phyloP scores from a whole-genome alignment of 2,797 vertebrate genomes.

The Phalanger gymnotis region DNA sequence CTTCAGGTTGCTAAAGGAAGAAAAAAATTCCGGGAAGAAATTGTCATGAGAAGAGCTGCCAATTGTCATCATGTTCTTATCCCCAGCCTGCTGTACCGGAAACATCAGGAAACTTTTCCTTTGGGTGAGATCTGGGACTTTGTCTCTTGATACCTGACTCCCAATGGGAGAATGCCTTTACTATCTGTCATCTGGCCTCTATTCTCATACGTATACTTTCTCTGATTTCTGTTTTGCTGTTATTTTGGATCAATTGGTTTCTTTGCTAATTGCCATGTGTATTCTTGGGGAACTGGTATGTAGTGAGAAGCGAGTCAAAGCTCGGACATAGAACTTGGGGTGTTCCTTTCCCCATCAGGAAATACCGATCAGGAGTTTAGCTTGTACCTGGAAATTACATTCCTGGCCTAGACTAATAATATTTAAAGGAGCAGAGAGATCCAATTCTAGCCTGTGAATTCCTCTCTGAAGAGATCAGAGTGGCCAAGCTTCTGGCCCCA shows the following conservation, averaged over 20 bases:
- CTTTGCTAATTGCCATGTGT: neutral
- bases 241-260: neutral
- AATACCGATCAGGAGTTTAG: neutral
- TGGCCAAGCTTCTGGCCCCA: neutral
- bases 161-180: too few species aligned
- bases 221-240: neutral
- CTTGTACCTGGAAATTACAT: neutral
- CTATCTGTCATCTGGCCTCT: neutral
- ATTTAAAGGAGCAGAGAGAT: neutral
- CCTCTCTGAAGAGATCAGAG: neutral
- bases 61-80: too few species aligned
- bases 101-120: too few species aligned
- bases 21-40: too few species aligned
- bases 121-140: neutral
- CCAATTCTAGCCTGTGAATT: neutral
- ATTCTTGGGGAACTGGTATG: neutral
- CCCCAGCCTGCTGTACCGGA: too few species aligned
- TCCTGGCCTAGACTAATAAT: neutral
- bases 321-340: neutral
- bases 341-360: neutral
- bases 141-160: neutral
- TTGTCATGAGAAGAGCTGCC: too few species aligned
- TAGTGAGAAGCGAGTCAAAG: neutral
- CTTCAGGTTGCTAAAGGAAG: too few species aligned
- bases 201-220: neutral